Evolutionary conservation across 2,888 invertebrate species (phyloP).

Genomic region (Brenthis daphne): DNA sequence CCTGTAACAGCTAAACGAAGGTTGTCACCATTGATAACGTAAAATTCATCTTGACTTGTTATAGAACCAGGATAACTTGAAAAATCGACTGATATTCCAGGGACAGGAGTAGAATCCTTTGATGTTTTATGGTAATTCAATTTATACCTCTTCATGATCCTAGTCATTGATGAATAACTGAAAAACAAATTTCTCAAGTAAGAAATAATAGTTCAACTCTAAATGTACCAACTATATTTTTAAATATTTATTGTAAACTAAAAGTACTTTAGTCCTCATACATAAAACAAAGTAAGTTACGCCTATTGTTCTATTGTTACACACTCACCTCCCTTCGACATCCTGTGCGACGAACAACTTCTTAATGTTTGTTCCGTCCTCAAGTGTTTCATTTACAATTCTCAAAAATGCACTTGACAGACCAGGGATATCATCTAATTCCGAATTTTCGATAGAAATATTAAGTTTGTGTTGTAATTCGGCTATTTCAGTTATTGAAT

Average conservation of each 20-base stretch:
- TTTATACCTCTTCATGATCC: conserved; percentile 92
- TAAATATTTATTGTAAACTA: conserved; percentile 1
- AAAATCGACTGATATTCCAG: conserved; percentile 87
- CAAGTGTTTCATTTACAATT: conserved; percentile 75
- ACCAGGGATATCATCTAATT: conserved; percentile 59
- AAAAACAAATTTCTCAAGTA: neutral
- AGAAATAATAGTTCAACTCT: neutral
- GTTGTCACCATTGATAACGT: conserved; percentile 83
- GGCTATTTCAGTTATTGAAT: conserved; percentile 88
- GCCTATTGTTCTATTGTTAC: conserved; percentile 30
- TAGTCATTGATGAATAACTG: conserved; percentile 90
- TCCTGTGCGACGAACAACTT: conserved; percentile 90
- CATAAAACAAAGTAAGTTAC: conserved; percentile 15
- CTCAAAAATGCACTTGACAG: conserved; percentile 85
- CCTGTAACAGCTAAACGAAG: conserved; percentile 86
- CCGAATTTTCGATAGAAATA: conserved; percentile 62
- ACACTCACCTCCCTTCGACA: conserved; percentile 85
- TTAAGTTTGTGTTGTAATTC: conserved; percentile 84
- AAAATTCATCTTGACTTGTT: conserved; percentile 92
- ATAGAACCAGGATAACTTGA: conserved; percentile 92
- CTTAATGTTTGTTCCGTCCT: conserved; percentile 56
- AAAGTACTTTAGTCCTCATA: conserved; percentile 1
- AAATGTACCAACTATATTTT: neutral
- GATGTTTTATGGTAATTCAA: conserved; percentile 86
- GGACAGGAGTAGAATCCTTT: conserved; percentile 76